Evolutionary conservation across 1,140 invertebrate species (phyloP).

Genomic region (Lanistes nyassanus): DNA sequence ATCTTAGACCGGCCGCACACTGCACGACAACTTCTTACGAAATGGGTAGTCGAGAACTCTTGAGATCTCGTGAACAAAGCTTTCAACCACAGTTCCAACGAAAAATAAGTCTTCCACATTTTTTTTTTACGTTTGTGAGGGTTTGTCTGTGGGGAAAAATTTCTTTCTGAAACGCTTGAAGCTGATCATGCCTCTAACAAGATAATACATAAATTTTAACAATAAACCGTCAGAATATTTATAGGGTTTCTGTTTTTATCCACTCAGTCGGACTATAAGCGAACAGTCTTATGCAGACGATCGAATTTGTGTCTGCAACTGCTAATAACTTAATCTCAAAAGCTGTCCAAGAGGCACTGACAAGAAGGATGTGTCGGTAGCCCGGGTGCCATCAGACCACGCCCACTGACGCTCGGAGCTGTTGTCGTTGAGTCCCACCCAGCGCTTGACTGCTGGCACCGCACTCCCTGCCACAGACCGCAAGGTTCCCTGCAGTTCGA

Average conservation of each 20-base stretch:
- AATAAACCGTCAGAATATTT: background rate
- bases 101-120: too few species aligned
- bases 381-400: slow-evolving; percentile 27
- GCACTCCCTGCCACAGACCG: background rate
- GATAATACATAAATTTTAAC: background rate
- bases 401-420: slow-evolving; percentile 20
- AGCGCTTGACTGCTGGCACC: slow-evolving; percentile 18
- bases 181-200: background rate
- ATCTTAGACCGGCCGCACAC: too few species aligned
- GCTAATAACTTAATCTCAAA: background rate
- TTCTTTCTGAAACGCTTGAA: too few species aligned
- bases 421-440: slow-evolving; percentile 36
- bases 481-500: background rate
- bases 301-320: background rate
- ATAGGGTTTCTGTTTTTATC: background rate
- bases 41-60: too few species aligned
- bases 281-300: background rate
- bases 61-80: too few species aligned
- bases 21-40: too few species aligned
- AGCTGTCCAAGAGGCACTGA: slow-evolving; percentile 17
- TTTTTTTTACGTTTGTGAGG: too few species aligned
- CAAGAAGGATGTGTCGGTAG: slow-evolving; percentile 28
- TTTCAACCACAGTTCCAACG: too few species aligned
- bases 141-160: too few species aligned
- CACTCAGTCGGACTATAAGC: background rate